Evolutionary conservation across 2,113 vertebrate species (phyloP), one percentile per base, ranked within the genome.

Genomic region (Leiothrix lutea): DNA sequence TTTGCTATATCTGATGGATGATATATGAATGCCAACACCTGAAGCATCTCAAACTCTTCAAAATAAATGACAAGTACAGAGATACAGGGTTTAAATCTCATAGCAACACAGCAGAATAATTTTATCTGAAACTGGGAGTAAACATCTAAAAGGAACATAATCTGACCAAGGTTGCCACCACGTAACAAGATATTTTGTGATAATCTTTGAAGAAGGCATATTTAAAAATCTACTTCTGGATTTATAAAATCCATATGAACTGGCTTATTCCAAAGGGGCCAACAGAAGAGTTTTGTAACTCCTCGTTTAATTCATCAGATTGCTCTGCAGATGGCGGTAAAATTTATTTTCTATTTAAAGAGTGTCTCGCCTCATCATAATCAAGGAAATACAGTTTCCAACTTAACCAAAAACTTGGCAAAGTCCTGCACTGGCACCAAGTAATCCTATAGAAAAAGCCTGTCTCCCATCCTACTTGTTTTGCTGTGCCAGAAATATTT

Each of bases 331-430:
- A 96, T 96, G 95, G 92, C 44, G 0, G 56, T 92, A 95, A 89
- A 84, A 93, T 73, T 82, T 80, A 77, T 91, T 94, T 95, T 92
- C 94, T 90, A 96, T 90, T 95, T 94, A 78, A 94, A 95, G 93
- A 93, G 48, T 5, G 77, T 87, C 93, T 97, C 22, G 14, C 67
- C 80, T 94, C 92, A 81, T 96, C 74, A 75, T 93, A 94, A 86
- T 90, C 94, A 88, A 82, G 88, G 86, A 95, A 92, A 95, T 77
- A 72, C n/a, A 53, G 40, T 88, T 80, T 87, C 90, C 72, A 79
- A 85, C 45, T 91, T 80, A 70, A 82, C 84, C 81, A 85, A 94
- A 96, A 88, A 90, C 87, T 93, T 96, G 93, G 91, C 93, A 95
- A 93, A 90, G 70, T 61, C 44, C 65, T 89, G 45, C 66, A 80